Evolutionary conservation across 2,888 invertebrate genomes (phyloP).

Genomic region (Agrotis puta): DNA sequence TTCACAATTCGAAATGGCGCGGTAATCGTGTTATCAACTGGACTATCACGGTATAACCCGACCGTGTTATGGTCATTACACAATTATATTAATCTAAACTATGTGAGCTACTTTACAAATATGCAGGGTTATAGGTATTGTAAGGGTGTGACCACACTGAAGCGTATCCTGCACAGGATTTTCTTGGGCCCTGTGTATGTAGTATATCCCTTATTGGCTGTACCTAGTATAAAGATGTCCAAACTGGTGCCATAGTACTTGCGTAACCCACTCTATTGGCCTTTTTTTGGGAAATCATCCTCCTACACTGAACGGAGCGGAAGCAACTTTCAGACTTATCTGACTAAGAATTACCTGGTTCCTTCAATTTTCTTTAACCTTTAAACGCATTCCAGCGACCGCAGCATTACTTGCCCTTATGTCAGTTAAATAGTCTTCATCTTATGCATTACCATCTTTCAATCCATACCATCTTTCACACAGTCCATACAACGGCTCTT

Average conservation of each 20-base stretch:
- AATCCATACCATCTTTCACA: background rate
- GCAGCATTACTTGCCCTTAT: background rate
- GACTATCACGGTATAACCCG: conserved; percentile 60
- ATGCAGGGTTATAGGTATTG: conserved; percentile 33
- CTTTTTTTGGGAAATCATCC: no score
- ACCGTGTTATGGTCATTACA: conserved; percentile 58
- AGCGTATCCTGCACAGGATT: background rate
- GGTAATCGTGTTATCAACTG: conserved; percentile 64
- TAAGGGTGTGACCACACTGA: conserved; percentile 6
- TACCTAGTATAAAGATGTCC: background rate
- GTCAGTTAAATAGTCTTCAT: background rate
- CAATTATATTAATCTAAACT: conserved; percentile 63
- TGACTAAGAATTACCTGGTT: no score
- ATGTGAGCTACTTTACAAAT: conserved; percentile 53
- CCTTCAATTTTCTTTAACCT: no score
- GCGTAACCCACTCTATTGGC: background rate
- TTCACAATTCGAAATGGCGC: conserved; percentile 63
- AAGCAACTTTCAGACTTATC: no score
- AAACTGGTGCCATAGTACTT: background rate
- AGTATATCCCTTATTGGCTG: no score
- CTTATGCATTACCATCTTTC: background rate
- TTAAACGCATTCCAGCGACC: no score
- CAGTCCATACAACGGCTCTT: background rate
- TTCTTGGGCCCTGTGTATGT: no score
- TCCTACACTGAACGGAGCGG: no score